Evolutionary conservation across 2,797 vertebrate species (phyloP), one percentile per base, ranked within the genome.

Genomic region (Clarias laeviceps): DNA sequence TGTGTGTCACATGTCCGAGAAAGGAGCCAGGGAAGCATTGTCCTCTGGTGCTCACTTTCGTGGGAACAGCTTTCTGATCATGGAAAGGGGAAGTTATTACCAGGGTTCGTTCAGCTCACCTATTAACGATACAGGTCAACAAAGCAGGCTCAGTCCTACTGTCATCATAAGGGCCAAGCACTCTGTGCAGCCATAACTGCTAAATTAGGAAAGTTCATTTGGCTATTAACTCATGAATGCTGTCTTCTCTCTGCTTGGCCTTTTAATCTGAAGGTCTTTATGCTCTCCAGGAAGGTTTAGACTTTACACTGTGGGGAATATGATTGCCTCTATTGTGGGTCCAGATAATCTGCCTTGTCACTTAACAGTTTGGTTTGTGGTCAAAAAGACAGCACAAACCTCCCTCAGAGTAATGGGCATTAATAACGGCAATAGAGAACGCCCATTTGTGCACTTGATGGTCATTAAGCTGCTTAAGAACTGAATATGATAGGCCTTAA

Each of bases 201-300:
- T 90, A 86, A 91, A 88, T 92, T 88, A 88, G 82, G 90, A 91
- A 91, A 87, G 88, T 91, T 90, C 90, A 86, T 88, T 90, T 89
- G 80, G 88, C 88, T 89, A 89, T 93, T 91, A 90, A 91, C 90
- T 92, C 90, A 90, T 79, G 78, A 91, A 90, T 87, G 88, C 91
- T 87, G 86, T 80, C 84, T 37, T 83, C 87, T 88, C 62, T 89
- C 82, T 66, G 57, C 77, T 88, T 84, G 81, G 86, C 85, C 87
- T 82, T 54, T 65, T 83, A 91, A 88, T 86, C 84, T 83, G 87
- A 86, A 62, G 84, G 37, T 90, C 92, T 93, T 92, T 92, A 85
- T 87, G 86, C 78, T 80, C 62, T 87, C 88, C 90, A 89, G 86
- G 89, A 89, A 89, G 89, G 85, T 85, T 86, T 89, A 88, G 86